Conservation (phyloP, 2,888 invertebrate genomes). For the Barypeithes pellucidus region DNA sequence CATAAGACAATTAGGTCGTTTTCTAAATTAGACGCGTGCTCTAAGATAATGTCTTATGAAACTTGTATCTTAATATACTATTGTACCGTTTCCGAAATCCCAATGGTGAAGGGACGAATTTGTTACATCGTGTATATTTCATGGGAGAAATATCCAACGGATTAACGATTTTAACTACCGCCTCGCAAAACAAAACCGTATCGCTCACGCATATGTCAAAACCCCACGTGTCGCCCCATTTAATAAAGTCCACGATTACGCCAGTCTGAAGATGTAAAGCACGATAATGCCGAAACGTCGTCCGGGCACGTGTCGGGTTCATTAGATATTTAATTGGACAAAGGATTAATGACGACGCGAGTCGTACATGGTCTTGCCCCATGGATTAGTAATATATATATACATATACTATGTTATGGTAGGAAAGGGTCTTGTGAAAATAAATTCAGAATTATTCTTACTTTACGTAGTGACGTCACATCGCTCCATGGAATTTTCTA, state of each 20-base stretch:
- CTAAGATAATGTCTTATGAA: too few relatives aligned
- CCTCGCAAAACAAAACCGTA: conserved; percentile 3
- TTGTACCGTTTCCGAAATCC: too few relatives aligned
- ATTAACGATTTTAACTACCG: too few relatives aligned
- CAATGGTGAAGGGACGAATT: too few relatives aligned
- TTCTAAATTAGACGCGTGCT: too few relatives aligned
- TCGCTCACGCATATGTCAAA: conserved; percentile 18
- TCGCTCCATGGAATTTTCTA: too few relatives aligned
- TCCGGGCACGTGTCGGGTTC: conserved; percentile 31
- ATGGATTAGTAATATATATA: conserved; percentile 1
- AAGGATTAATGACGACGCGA: conserved; percentile 35
- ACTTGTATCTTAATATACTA: too few relatives aligned
- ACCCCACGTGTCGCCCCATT: conserved; percentile 33
- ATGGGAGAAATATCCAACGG: too few relatives aligned
- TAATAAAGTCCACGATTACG: conserved; percentile 37
- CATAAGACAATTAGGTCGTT: too few relatives aligned
- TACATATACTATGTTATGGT: background rate
- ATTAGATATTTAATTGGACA: conserved; percentile 43
- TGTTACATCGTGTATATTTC: too few relatives aligned
- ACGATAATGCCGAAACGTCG: conserved; percentile 46
- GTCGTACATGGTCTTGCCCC: background rate
- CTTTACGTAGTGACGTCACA: too few relatives aligned
- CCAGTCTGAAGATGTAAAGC: conserved; percentile 44
- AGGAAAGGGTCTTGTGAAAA: background rate
- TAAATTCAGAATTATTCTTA: too few relatives aligned